Evolutionary conservation across 1,140 invertebrate genomes (phyloP), one percentile per base, ranked within the genome.

Genomic region (Metaphire vulgaris): DNA sequence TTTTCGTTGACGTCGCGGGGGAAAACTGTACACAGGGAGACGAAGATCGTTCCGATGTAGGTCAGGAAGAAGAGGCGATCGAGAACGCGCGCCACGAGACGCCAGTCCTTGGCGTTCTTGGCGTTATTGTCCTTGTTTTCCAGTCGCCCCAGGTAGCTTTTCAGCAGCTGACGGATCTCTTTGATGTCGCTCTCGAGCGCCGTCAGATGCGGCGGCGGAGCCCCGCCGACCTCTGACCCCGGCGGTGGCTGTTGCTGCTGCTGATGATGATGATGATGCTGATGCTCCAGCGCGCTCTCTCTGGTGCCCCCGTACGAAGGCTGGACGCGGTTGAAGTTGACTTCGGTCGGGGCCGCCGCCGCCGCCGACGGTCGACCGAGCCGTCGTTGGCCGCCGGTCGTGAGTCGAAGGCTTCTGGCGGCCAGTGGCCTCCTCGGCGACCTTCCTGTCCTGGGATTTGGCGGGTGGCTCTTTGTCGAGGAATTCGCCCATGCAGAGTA

Each of bases 21-120:
- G 77, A 86, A 86, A 74, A 87, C 81, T 14, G 85, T 82, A 41
- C 81, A 80, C 74, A 87, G 76, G 6, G 86, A 86, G 16, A 85
- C 82, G 29, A 84, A 80, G 32, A 86, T 85, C 15, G 82, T 80
- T 12, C 69, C 68, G 29, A 79, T 74, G 79, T 86, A 86, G 0
- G 82, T 31, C 74, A 83, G 82, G 81, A 81, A 80, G 31, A 81
- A 80, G 26, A 79, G 72, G 64, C 80, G 67, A 72, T 81, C 80
- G n/a, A 81, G 66, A 21, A 80, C 79, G 6, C 81, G 64, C 2
- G 79, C 80, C 21, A 80, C 78, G 41, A 74, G 67, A 21, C 80
- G 73, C 80, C 80, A 81, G 69, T 79, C 79, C 32, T 78, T 77
- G 1, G 78, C 80, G n/a, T 82, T 80, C 74, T 83, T 83, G 66